Conservation (phyloP, 2,888 invertebrate species). For the Nymphalis polychloros region DNA sequence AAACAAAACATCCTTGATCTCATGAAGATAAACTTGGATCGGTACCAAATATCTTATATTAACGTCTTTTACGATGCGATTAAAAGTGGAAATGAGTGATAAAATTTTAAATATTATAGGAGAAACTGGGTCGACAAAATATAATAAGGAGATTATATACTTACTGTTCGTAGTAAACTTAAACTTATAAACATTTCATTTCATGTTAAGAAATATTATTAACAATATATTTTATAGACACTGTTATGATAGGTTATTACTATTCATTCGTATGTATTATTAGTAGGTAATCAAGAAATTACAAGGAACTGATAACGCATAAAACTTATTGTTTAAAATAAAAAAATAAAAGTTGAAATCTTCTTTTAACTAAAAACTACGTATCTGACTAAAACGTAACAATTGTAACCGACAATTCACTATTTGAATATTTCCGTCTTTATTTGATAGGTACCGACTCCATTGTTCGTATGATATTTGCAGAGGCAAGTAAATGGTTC, state of each 20-base stretch:
- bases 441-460: slow-evolving; percentile 18
- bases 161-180: no score
- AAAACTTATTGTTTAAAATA: no score
- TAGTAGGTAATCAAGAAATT: no score
- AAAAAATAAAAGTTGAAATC: no score
- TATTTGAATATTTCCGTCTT: slow-evolving; percentile 12
- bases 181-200: no score
- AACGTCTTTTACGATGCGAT: slow-evolving; percentile 55
- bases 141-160: slow-evolving; percentile 46
- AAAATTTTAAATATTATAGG: slow-evolving; percentile 51
- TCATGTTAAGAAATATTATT: no score
- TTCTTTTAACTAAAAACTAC: no score
- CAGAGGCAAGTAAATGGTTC: slow-evolving; percentile 28
- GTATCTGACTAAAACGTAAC: background rate
- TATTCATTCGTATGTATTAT: no score
- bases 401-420: background rate
- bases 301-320: no score
- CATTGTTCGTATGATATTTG: slow-evolving; percentile 31
- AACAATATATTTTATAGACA: no score
- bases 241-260: no score
- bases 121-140: slow-evolving; percentile 58
- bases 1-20: slow-evolving; percentile 12
- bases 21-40: slow-evolving; percentile 50
- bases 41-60: slow-evolving; percentile 57
- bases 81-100: slow-evolving; percentile 60